These are phyloP conservation scores for Eudyptes chrysolophus DNA, from an alignment of 2,113 vertebrate species.

Conservation along the genomic window DNA sequence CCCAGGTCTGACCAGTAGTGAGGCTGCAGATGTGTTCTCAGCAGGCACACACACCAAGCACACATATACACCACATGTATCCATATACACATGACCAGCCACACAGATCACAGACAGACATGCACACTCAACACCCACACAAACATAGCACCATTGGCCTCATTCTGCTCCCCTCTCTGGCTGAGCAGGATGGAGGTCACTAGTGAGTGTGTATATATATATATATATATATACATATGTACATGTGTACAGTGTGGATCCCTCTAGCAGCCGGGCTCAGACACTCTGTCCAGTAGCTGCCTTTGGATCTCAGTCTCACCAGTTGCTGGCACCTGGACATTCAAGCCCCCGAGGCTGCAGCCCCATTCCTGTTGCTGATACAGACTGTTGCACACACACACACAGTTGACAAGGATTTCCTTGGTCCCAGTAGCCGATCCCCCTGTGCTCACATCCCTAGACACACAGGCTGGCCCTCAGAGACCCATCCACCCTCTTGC, in stretches of 20 bases:
- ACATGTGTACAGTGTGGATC: rapidly evolving
- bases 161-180: background rate
- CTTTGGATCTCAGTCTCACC: background rate
- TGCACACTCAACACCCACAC: background rate
- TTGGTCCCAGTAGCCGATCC: rapidly evolving
- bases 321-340: background rate
- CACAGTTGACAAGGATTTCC: background rate
- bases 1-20: background rate
- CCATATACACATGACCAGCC: background rate
- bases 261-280: background rate
- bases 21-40: background rate
- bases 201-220: background rate
- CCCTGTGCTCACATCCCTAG: background rate
- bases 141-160: background rate
- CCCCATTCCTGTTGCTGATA: background rate
- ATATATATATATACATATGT: too few relatives aligned
- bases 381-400: background rate
- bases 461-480: background rate
- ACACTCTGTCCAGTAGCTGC: background rate
- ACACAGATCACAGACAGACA: background rate
- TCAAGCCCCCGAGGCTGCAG: rapidly evolving
- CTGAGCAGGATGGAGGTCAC: background rate
- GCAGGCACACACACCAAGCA: background rate
- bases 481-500: background rate
- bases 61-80: background rate